phyloP scores from a whole-genome alignment of 2,797 vertebrate genomes.

The Carapus acus region DNA sequence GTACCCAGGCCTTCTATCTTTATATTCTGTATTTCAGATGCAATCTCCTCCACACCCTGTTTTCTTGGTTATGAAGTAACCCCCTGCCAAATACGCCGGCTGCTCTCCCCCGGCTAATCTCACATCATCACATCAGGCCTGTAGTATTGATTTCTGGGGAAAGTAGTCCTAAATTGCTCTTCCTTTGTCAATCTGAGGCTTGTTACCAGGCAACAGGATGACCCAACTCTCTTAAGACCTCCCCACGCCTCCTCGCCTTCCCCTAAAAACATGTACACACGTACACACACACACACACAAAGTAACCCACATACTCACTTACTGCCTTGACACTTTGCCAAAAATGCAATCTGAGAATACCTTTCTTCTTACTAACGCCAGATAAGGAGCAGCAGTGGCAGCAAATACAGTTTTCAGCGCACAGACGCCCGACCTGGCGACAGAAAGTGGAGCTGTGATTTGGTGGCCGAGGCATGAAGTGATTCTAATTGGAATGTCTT shows the following conservation, averaged over 20 bases:
- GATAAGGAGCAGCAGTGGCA: conserved; percentile 37
- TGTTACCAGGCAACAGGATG: conserved; percentile 79
- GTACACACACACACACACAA: conserved; percentile 22
- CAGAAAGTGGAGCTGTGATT: conserved; percentile 17
- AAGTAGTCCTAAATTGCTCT: conserved; percentile 72
- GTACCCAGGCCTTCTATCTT: conserved; percentile 54
- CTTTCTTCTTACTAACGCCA: conserved; percentile 45
- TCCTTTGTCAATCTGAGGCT: conserved; percentile 77
- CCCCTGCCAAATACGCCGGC: conserved; percentile 64
- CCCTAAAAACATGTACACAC: conserved; percentile 6
- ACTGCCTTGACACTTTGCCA: conserved; percentile 62
- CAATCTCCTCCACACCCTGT: conserved; percentile 59
- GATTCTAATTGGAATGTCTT: conserved; percentile 8
- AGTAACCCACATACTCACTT: conserved; percentile 56
- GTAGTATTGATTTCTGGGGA: conserved; percentile 83
- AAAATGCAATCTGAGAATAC: conserved; percentile 63
- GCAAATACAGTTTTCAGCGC: conserved; percentile 48
- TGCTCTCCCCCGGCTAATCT: conserved; percentile 77
- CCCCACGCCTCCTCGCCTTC: conserved; percentile 19
- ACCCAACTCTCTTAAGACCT: conserved; percentile 56
- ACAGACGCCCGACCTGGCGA: conserved; percentile 28
- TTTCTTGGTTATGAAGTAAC: conserved; percentile 67
- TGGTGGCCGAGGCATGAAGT: conserved; percentile 19
- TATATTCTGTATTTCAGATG: conserved; percentile 66
- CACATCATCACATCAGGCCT: conserved; percentile 78